A percentile compares a stretch with the other conserved stretches of the same genome.
phyloP scores from a whole-genome alignment of 2,113 vertebrate species.

The rat (Rattus norvegicus) region DNA sequence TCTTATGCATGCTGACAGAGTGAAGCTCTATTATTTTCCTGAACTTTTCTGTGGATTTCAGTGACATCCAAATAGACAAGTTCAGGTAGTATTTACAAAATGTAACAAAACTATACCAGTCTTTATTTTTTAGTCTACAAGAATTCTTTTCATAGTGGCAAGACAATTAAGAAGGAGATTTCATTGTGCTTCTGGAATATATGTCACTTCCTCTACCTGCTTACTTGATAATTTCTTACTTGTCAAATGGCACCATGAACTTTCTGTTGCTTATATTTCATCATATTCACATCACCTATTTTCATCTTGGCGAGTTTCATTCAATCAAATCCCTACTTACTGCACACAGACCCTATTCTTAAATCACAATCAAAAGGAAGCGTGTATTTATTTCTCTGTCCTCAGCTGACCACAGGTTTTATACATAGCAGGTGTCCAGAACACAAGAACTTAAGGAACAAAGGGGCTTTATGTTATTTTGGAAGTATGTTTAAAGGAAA shows the following conservation, averaged over 20 bases:
- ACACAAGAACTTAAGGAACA: not conserved
- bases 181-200: not conserved
- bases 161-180: not conserved
- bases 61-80: not conserved
- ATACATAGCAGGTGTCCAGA: not conserved
- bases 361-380: not conserved
- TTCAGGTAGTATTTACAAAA: not conserved
- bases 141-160: not conserved
- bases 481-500: not conserved
- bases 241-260: not conserved
- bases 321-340: not conserved
- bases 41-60: conserved; percentile 1
- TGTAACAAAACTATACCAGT: not conserved
- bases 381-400: not conserved
- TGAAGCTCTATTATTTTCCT: not conserved
- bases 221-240: conserved; percentile 12
- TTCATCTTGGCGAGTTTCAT: not conserved
- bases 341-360: not conserved
- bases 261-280: not conserved
- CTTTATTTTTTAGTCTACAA: not conserved
- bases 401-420: not conserved
- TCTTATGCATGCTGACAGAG: too few species aligned
- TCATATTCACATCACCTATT: not conserved
- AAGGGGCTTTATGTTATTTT: not conserved
- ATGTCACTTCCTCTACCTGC: not conserved